Conservation (phyloP, 2,888 invertebrate genomes). For the Machimus rusticus region DNA sequence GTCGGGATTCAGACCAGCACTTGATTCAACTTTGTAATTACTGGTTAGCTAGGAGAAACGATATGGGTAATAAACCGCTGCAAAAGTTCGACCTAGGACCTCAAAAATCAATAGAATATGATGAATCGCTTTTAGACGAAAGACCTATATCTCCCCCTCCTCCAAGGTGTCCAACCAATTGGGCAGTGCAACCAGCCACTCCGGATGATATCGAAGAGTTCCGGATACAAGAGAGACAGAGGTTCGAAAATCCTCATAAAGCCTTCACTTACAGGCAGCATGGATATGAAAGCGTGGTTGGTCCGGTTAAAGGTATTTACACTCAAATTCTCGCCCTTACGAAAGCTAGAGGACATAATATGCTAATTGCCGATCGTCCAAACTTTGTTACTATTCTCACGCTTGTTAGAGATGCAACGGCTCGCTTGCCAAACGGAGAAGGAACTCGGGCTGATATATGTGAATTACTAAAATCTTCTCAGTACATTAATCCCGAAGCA, state of each 20-base stretch:
- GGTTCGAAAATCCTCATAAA: slow-evolving; percentile 89
- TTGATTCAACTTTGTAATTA: slow-evolving; percentile 77
- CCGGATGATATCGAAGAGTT: slow-evolving; percentile 79
- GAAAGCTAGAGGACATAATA: slow-evolving; percentile 81
- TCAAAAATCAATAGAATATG: slow-evolving; percentile 53
- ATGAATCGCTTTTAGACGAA: slow-evolving; percentile 52
- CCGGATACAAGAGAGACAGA: slow-evolving; percentile 78
- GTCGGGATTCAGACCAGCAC: slow-evolving; percentile 85
- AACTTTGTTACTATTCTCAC: slow-evolving; percentile 91
- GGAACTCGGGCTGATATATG: slow-evolving; percentile 92
- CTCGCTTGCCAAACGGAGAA: slow-evolving; percentile 92
- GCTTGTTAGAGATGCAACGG: slow-evolving; percentile 91
- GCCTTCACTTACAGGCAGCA: slow-evolving; percentile 91
- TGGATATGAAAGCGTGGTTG: slow-evolving; percentile 84
- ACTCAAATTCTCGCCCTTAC: slow-evolving; percentile 68
- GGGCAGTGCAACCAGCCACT: slow-evolving; percentile 83
- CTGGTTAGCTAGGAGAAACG: slow-evolving; percentile 75
- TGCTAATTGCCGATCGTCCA: slow-evolving; percentile 82
- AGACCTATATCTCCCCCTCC: slow-evolving; percentile 65
- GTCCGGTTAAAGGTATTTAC: slow-evolving; percentile 83
- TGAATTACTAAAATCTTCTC: slow-evolving; percentile 81
- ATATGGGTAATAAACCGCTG: slow-evolving; percentile 53
- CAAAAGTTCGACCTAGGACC: slow-evolving; percentile 33
- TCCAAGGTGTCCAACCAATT: slow-evolving; percentile 76
- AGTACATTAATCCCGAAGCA: slow-evolving; percentile 67